phyloP scores from a whole-genome alignment of 2,113 vertebrate species.

The Triplophysa siluroides region DNA sequence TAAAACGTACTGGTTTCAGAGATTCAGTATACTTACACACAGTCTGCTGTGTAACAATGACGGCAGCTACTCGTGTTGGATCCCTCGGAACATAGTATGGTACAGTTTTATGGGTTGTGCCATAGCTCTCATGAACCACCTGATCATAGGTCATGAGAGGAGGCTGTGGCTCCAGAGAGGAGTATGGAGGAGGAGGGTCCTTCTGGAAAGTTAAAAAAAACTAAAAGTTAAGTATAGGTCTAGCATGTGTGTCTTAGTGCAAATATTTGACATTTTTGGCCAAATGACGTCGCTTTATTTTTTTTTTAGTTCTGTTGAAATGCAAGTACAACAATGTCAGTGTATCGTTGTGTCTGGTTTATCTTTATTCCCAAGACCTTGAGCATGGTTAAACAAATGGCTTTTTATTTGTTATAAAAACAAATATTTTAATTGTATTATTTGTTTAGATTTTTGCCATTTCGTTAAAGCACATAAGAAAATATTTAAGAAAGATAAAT shows the following conservation, averaged over 20 bases:
- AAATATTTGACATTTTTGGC: background rate
- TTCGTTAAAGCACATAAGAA: no score
- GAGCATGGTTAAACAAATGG: background rate
- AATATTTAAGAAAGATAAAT: no score
- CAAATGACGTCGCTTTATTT: background rate
- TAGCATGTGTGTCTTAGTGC: background rate
- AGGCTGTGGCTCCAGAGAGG: slow-evolving; percentile 56
- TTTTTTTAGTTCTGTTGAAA: background rate
- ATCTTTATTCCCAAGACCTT: no score
- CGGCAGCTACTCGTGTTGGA: slow-evolving; percentile 31
- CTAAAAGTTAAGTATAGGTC: no score
- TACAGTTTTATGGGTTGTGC: slow-evolving; percentile 44
- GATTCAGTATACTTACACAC: slow-evolving; percentile 53
- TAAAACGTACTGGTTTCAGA: background rate
- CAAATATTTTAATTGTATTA: no score
- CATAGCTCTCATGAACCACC: slow-evolving; percentile 53
- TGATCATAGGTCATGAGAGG: slow-evolving; percentile 61
- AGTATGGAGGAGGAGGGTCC: slow-evolving; percentile 66
- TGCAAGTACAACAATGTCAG: background rate
- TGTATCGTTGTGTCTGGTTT: no score
- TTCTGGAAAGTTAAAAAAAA: slow-evolving; percentile 52
- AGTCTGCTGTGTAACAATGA: slow-evolving; percentile 43
- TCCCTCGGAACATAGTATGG: slow-evolving; percentile 66
- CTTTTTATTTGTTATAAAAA: background rate
- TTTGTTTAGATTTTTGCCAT: no score